Evolutionary conservation across 2,888 invertebrate genomes (phyloP).

Genomic region (Orthosia gothica): DNA sequence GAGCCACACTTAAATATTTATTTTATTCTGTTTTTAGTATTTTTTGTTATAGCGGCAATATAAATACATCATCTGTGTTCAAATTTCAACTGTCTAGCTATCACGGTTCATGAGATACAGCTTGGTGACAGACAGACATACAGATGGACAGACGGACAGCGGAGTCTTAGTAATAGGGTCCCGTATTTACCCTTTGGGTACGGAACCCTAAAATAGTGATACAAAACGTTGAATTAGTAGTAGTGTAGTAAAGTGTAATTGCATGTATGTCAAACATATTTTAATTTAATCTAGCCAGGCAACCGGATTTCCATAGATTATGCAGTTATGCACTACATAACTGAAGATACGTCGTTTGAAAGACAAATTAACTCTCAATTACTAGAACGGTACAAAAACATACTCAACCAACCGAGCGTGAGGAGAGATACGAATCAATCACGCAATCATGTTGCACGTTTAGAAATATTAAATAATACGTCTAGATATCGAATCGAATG

Average conservation of each 20-base stretch:
- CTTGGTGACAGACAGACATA: too few relatives aligned
- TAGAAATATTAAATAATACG: constrained; percentile 63
- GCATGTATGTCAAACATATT: constrained; percentile 17
- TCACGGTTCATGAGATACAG: too few relatives aligned
- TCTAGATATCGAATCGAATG: constrained; percentile 36
- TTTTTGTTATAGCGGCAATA: too few relatives aligned
- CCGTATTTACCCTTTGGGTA: too few relatives aligned
- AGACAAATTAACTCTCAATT: constrained; percentile 70
- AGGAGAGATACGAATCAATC: constrained; percentile 69
- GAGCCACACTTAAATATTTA: too few relatives aligned
- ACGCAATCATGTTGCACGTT: constrained; percentile 52
- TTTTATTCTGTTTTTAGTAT: too few relatives aligned
- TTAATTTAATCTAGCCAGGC: constrained; percentile 26
- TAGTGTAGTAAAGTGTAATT: too few relatives aligned
- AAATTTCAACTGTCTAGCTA: too few relatives aligned
- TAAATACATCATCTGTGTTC: too few relatives aligned
- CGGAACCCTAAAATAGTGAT: too few relatives aligned
- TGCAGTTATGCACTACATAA: constrained; percentile 64
- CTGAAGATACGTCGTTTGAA: constrained; percentile 46
- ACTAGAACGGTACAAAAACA: constrained; percentile 65
- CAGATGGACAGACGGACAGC: too few relatives aligned
- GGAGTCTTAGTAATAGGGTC: too few relatives aligned
- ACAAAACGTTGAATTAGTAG: neutral
- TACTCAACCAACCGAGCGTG: constrained; percentile 58
- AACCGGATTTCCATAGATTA: constrained; percentile 59